Conservation (phyloP, 2,113 vertebrate genomes). For the Hypomesus transpacificus region DNA sequence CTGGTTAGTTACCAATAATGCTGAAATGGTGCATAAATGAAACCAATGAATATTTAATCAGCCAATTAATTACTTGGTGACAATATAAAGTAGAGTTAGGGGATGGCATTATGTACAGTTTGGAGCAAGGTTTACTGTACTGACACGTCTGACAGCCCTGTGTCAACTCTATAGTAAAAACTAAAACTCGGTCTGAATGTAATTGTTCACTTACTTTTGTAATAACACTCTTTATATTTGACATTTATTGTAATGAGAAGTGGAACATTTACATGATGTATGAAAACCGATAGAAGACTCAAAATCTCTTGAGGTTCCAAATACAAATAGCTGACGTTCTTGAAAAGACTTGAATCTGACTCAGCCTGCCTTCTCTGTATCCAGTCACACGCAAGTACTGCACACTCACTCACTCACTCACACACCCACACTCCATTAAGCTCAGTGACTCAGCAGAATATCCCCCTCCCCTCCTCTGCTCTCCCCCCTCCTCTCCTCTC, state of each 20-base stretch:
- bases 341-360: not conserved
- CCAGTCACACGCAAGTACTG: conserved; percentile 20
- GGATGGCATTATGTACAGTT: too few relatives aligned
- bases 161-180: too few relatives aligned
- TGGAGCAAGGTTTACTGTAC: too few relatives aligned
- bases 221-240: too few relatives aligned
- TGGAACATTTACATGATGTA: too few relatives aligned
- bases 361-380: conserved; percentile 30
- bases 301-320: too few relatives aligned
- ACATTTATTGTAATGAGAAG: too few relatives aligned
- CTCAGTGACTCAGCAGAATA: conserved; percentile 52
- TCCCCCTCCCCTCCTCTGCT: not conserved
- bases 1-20: conserved; percentile 1
- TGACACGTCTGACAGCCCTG: too few relatives aligned
- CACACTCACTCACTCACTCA: not conserved
- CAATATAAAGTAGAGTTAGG: too few relatives aligned
- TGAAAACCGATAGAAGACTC: too few relatives aligned
- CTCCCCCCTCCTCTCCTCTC: not conserved
- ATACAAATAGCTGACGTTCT: not conserved
- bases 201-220: too few relatives aligned
- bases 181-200: too few relatives aligned
- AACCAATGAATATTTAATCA: conserved; percentile 12
- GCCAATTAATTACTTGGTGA: not conserved
- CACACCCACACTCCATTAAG: conserved; percentile 24
- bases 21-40: not conserved